Conservation (phyloP, 2,888 invertebrate genomes). For the Cheilosia pagana region DNA sequence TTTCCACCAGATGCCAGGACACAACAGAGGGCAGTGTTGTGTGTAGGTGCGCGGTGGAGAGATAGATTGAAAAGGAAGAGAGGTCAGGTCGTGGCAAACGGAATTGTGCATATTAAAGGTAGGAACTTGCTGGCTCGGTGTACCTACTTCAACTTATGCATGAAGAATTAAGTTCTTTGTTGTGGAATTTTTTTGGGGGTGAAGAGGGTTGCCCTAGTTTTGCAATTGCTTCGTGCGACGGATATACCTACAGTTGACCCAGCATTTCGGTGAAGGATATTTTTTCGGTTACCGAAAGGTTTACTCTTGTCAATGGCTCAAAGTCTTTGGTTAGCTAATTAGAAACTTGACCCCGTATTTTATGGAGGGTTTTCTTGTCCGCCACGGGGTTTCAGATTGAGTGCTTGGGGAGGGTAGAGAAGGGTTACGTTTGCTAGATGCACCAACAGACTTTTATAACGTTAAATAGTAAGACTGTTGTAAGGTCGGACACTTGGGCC, state of each 20-base stretch:
- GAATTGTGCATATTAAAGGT: neutral
- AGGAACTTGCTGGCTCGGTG: neutral
- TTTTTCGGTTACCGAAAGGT: slow-evolving; percentile 6
- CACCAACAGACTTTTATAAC: too few relatives aligned
- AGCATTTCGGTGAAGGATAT: slow-evolving; percentile 18
- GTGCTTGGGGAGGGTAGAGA: too few relatives aligned
- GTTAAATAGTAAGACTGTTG: too few relatives aligned
- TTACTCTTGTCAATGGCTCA: too few relatives aligned
- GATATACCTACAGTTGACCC: slow-evolving; percentile 15
- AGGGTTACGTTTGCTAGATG: too few relatives aligned
- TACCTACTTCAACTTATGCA: neutral
- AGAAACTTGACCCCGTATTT: too few relatives aligned
- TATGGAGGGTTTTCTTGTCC: too few relatives aligned
- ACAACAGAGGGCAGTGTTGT: neutral
- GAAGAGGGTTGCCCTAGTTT: slow-evolving; percentile 43
- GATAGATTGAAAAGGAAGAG: slow-evolving; percentile 10
- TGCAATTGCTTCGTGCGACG: neutral
- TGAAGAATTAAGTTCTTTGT: slow-evolving; percentile 13
- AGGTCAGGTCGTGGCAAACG: slow-evolving; percentile 37
- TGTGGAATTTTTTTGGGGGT: slow-evolving; percentile 19
- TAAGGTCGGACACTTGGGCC: too few relatives aligned
- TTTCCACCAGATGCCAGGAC: slow-evolving; percentile 6
- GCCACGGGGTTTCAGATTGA: too few relatives aligned
- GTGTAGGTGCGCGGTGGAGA: neutral
- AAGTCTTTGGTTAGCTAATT: too few relatives aligned